phyloP scores from a whole-genome alignment of 2,113 vertebrate genomes.

The Solea solea region DNA sequence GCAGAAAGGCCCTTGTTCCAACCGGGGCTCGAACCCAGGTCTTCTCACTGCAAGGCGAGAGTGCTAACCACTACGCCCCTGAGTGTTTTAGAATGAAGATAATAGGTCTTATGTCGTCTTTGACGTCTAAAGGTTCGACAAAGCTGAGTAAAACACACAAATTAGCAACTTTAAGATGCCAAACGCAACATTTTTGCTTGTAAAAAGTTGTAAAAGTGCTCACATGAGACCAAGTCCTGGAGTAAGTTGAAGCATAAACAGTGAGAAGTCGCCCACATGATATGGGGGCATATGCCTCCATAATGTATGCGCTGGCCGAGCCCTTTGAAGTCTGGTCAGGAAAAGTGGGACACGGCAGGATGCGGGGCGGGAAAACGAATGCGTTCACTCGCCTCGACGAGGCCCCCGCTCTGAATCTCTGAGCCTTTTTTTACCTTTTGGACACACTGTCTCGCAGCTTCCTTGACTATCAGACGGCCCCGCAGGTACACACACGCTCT shows the following conservation, averaged over 20 bases:
- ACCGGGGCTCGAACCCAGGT: too few relatives aligned
- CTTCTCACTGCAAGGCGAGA: too few relatives aligned
- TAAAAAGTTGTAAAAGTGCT: too few relatives aligned
- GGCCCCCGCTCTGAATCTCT: slow-evolving; percentile 43
- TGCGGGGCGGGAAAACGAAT: slow-evolving; percentile 58
- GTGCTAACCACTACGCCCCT: too few relatives aligned
- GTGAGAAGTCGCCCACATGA: not conserved
- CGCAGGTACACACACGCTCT: slow-evolving; percentile 20
- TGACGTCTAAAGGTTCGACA: too few relatives aligned
- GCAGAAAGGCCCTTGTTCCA: too few relatives aligned
- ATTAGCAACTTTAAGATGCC: too few relatives aligned
- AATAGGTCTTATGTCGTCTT: too few relatives aligned
- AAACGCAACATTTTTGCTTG: too few relatives aligned
- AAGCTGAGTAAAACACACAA: too few relatives aligned
- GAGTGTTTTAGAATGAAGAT: too few relatives aligned
- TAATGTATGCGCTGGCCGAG: not conserved
- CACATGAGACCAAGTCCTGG: too few relatives aligned
- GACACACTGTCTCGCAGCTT: slow-evolving; percentile 47
- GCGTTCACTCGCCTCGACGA: slow-evolving; percentile 57
- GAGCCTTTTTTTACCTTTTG: slow-evolving; percentile 58
- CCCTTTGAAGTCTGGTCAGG: slow-evolving; percentile 65
- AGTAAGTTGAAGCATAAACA: not conserved
- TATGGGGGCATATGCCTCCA: not conserved
- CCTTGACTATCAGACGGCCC: slow-evolving; percentile 30
- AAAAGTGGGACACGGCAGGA: slow-evolving; percentile 60